Evolutionary conservation across 2,888 invertebrate genomes (phyloP).

Genomic region (Clepsis dumicolana): DNA sequence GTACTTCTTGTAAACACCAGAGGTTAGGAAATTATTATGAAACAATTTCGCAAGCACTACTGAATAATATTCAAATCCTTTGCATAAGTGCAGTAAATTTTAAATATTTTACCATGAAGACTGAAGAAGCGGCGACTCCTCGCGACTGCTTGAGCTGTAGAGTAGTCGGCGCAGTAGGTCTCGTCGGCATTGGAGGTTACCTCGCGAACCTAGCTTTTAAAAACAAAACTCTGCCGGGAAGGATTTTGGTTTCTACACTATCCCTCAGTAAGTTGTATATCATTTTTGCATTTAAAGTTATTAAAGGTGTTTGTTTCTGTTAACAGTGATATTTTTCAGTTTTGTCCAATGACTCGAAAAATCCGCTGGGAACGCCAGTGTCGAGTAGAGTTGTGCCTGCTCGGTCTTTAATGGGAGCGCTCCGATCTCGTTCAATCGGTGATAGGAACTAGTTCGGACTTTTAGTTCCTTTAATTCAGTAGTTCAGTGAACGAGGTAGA

Average conservation of each 20-base stretch:
- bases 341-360: no score
- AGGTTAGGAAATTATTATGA: constrained; percentile 11
- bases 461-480: no score
- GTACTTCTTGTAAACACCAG: constrained; percentile 43
- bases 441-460: no score
- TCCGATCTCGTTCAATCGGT: no score
- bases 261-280: constrained; percentile 77
- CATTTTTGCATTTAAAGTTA: neutral
- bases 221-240: constrained; percentile 80
- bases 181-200: constrained; percentile 88
- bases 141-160: constrained; percentile 87
- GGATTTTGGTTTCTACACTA: constrained; percentile 73
- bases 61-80: neutral
- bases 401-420: no score
- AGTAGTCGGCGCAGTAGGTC: constrained; percentile 86
- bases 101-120: constrained; percentile 53
- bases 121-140: constrained; percentile 68
- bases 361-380: no score
- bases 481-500: no score
- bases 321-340: no score
- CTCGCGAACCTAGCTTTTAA: constrained; percentile 84
- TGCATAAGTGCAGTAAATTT: neutral
- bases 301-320: neutral
- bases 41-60: neutral
- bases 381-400: no score